These are phyloP conservation scores for Tinamus guttatus DNA, from an alignment of 2,113 vertebrate species.

Conservation along the genomic window DNA sequence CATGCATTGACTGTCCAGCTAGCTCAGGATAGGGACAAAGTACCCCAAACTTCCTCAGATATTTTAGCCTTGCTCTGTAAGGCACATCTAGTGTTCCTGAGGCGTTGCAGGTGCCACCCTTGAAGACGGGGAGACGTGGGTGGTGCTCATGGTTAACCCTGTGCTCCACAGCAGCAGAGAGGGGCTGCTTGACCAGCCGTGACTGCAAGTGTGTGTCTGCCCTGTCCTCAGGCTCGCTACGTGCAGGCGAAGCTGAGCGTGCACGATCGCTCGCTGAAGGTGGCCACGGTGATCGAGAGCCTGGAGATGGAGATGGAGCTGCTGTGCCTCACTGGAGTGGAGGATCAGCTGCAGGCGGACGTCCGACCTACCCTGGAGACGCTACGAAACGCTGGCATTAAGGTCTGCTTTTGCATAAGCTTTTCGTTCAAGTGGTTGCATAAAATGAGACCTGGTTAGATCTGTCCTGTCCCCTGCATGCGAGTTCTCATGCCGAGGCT, in stretches of 20 bases:
- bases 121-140: neutral
- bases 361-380: slow-evolving; percentile 96
- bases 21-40: neutral
- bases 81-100: fast-evolving
- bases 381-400: slow-evolving; percentile 94
- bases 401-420: slow-evolving; percentile 75
- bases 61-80: fast-evolving
- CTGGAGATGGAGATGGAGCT: slow-evolving; percentile 99
- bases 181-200: neutral
- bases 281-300: slow-evolving; percentile 96
- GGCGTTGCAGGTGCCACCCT: fast-evolving
- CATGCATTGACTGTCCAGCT: neutral
- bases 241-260: slow-evolving; percentile 96
- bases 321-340: slow-evolving; percentile 94
- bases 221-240: slow-evolving; percentile 86
- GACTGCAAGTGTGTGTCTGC: slow-evolving; percentile 32
- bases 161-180: neutral
- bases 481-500: fast-evolving
- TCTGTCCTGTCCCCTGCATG: neutral
- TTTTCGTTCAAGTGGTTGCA: neutral
- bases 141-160: fast-evolving
- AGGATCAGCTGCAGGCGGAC: slow-evolving; percentile 94
- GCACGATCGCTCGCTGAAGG: slow-evolving; percentile 95
- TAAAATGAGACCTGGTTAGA: neutral
- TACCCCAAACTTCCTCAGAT: neutral